Conservation (phyloP, 2,113 vertebrate species). For the Dasyprocta punctata region DNA sequence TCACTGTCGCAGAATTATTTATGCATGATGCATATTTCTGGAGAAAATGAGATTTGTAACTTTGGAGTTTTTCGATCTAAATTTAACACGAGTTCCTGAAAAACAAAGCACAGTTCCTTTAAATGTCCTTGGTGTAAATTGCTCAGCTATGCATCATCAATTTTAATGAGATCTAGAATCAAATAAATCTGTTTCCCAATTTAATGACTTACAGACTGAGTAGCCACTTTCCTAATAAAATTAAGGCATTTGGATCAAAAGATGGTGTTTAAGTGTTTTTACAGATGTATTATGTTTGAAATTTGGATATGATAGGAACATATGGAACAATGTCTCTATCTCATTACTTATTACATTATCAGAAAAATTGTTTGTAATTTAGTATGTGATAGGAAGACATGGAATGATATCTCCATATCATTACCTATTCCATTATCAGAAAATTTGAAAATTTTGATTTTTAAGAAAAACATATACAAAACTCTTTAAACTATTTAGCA, state of each 20-base stretch:
- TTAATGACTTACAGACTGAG: constrained; percentile 43
- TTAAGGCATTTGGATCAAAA: not conserved
- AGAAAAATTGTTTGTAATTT: not conserved
- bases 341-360: not conserved
- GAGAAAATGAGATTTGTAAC: constrained; percentile 69
- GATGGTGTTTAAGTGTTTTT: not conserved
- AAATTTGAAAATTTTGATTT: not conserved
- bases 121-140: constrained; percentile 45
- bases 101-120: constrained; percentile 20
- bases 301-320: not conserved
- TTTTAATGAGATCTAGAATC: constrained; percentile 11
- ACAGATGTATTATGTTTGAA: not conserved
- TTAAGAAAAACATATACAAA: constrained; percentile 5
- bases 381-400: not conserved
- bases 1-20: constrained; percentile 36
- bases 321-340: not conserved
- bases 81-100: constrained; percentile 34
- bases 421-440: not conserved
- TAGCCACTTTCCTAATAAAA: constrained; percentile 50
- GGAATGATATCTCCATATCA: not conserved
- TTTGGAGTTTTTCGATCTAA: constrained; percentile 63
- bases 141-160: not conserved
- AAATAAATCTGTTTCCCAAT: constrained; percentile 45
- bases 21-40: constrained; percentile 74
- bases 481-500: not conserved